These are phyloP conservation scores for Eriosoma lanigerum DNA, from an alignment of 1,140 invertebrate species.

Conservation along the genomic window DNA sequence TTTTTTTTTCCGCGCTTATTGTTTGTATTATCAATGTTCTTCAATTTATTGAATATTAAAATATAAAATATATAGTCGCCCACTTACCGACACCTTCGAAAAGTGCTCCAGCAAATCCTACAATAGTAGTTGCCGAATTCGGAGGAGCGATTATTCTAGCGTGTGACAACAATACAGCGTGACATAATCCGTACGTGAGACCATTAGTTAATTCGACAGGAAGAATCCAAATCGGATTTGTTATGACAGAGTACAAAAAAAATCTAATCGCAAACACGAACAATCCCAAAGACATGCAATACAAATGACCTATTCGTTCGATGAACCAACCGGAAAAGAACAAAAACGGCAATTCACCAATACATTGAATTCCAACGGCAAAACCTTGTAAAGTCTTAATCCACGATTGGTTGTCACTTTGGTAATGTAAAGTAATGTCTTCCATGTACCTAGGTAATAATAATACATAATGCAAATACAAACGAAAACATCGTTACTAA, in stretches of 20 bases:
- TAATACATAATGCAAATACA: too few species aligned
- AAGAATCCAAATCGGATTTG: conserved; percentile 78
- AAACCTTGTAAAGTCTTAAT: conserved; percentile 81
- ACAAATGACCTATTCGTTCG: conserved; percentile 77
- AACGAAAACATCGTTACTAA: too few species aligned
- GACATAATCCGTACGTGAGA: conserved; percentile 84
- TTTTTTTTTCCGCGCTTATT: too few species aligned
- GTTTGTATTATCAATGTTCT: too few species aligned
- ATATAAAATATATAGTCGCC: neutral
- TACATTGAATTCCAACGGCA: conserved; percentile 76
- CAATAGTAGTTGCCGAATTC: conserved; percentile 83
- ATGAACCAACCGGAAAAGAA: conserved; percentile 77
- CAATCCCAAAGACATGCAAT: conserved; percentile 79
- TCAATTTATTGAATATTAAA: too few species aligned
- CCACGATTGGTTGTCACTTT: conserved; percentile 59
- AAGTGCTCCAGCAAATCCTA: conserved; percentile 80
- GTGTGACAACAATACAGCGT: conserved; percentile 85
- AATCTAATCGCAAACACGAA: conserved; percentile 74
- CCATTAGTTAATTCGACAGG: conserved; percentile 85
- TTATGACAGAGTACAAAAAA: conserved; percentile 77
- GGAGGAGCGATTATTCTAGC: conserved; percentile 79
- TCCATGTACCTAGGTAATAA: conserved; percentile 73
- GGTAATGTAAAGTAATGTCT: conserved; percentile 62
- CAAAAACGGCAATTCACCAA: conserved; percentile 85
- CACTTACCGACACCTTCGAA: conserved; percentile 78